Evolutionary conservation across 2,113 vertebrate genomes (phyloP).

Genomic region (Piaya cayana): DNA sequence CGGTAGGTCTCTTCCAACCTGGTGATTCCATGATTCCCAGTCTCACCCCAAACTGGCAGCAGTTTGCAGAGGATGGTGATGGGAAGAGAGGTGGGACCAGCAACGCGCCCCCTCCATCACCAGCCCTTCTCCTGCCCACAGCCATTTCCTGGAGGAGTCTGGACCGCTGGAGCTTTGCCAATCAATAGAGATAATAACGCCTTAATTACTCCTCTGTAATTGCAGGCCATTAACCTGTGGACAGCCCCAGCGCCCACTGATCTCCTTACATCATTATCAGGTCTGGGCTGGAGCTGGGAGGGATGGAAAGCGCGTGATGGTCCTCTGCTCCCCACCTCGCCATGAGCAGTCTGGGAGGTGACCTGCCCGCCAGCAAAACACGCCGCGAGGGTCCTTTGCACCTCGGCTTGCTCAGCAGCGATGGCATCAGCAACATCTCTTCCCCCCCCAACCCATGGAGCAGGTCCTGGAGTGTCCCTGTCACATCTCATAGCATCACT

Average conservation of each 20-base stretch:
- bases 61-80: accelerated
- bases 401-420: neutral
- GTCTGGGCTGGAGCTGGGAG: neutral
- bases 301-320: neutral
- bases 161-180: neutral
- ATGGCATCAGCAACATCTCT: neutral
- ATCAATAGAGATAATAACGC: neutral
- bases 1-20: too few species aligned
- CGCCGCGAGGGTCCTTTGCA: accelerated
- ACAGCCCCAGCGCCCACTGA: constrained; percentile 1
- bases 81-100: neutral
- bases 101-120: accelerated
- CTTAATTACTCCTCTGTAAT: constrained; percentile 61
- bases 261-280: neutral
- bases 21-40: too few species aligned
- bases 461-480: neutral
- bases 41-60: neutral
- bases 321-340: neutral
- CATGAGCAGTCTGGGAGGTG: accelerated
- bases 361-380: neutral
- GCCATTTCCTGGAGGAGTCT: neutral
- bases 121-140: neutral
- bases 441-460: too few species aligned
- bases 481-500: neutral
- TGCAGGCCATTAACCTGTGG: constrained; percentile 37